These are phyloP conservation scores for Thunnus maccoyii DNA, from an alignment of 2,113 vertebrate species.

Conservation along the genomic window DNA sequence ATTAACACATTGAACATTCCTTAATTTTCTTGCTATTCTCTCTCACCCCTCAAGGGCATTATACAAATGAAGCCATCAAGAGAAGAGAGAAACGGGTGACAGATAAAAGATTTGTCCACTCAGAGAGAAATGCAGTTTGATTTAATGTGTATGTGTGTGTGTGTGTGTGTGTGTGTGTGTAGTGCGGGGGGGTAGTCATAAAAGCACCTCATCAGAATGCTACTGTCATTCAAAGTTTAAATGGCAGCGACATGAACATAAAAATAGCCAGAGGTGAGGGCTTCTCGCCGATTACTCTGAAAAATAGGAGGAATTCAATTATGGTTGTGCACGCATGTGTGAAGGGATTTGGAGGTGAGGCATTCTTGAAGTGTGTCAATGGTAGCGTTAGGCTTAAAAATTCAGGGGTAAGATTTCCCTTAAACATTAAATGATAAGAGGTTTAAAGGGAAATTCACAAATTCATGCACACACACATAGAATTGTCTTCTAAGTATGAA, in stretches of 20 bases:
- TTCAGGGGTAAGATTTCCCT: slow-evolving; percentile 26
- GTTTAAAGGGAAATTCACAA: slow-evolving; percentile 40
- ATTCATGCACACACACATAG: background rate
- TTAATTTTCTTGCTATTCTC: slow-evolving; percentile 35
- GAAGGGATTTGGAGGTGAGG: slow-evolving; percentile 66
- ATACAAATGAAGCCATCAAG: slow-evolving; percentile 58
- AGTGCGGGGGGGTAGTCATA: background rate
- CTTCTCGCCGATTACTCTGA: slow-evolving; percentile 46
- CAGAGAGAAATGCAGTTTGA: slow-evolving; percentile 23
- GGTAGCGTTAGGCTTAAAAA: slow-evolving; percentile 30
- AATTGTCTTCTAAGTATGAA: slow-evolving; percentile 22
- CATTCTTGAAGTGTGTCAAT: slow-evolving; percentile 51
- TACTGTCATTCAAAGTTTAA: slow-evolving; percentile 71
- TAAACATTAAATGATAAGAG: slow-evolving; percentile 70
- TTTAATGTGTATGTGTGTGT: slow-evolving; percentile 33
- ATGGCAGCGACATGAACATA: slow-evolving; percentile 50
- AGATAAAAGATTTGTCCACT: slow-evolving; percentile 44
- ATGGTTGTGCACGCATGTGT: slow-evolving; percentile 63
- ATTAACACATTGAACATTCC: slow-evolving; percentile 25
- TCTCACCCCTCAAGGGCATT: slow-evolving; percentile 36
- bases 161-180: background rate
- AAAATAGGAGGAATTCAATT: slow-evolving; percentile 75
- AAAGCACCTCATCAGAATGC: slow-evolving; percentile 60
- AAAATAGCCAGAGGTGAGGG: slow-evolving; percentile 66
- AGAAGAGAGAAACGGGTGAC: slow-evolving; percentile 26